Conservation (phyloP, 2,797 vertebrate genomes). For the Basileuterus tristriatus region DNA sequence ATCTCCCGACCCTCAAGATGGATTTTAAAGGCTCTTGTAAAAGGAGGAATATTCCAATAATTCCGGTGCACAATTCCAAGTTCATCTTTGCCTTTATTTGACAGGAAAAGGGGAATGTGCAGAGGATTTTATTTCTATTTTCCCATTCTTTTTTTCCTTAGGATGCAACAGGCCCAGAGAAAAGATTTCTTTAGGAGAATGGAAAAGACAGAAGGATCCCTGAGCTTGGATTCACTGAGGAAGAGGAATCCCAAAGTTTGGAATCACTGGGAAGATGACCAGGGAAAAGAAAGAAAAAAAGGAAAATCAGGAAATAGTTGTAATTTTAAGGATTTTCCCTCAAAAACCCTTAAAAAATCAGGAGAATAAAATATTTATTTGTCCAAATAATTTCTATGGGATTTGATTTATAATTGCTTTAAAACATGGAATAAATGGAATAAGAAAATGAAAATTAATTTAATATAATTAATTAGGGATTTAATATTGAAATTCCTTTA, state of each 20-base stretch:
- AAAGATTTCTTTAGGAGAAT: not conserved
- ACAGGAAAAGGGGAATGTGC: not conserved
- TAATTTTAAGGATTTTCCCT: not conserved
- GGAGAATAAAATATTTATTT: not conserved
- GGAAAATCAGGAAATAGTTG: not conserved
- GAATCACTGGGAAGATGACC: not conserved
- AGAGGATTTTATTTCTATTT: not conserved
- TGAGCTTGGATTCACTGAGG: not conserved
- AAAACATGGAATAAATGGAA: fast-evolving
- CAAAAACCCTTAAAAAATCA: not conserved
- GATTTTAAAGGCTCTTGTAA: conserved; percentile 37
- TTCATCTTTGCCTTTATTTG: not conserved
- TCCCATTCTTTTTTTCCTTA: fast-evolving
- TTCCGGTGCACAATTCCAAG: not conserved
- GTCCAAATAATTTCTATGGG: not conserved
- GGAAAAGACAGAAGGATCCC: not conserved
- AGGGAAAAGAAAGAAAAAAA: not conserved
- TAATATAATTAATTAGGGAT: fast-evolving
- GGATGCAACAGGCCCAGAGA: not conserved
- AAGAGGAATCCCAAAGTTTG: not conserved
- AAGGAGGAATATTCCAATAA: not conserved
- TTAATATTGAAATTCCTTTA: not conserved
- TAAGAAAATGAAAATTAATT: not conserved
- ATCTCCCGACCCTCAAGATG: conserved; percentile 46
- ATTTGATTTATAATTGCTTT: not conserved